Conservation (phyloP, 2,888 invertebrate genomes). For the Geophilus truncorum region DNA sequence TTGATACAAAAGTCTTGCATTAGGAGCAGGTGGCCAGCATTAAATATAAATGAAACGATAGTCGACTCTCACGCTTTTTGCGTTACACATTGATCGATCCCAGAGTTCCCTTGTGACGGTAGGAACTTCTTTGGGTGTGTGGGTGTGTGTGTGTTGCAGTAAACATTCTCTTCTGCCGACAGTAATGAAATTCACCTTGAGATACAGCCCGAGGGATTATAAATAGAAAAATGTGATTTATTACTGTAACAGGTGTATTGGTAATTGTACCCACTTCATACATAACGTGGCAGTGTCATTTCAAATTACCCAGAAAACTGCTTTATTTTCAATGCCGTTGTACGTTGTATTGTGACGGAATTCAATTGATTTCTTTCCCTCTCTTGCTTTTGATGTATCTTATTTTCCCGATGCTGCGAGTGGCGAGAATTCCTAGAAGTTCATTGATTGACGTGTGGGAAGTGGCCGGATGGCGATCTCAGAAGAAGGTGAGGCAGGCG, state of each 20-base stretch:
- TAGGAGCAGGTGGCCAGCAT: conserved; percentile 16
- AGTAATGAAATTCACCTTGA: neutral
- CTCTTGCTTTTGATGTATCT: neutral
- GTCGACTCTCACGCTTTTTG: conserved; percentile 21
- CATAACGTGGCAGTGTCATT: neutral
- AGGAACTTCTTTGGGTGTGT: conserved; percentile 17
- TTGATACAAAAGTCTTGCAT: neutral
- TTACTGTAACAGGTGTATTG: neutral
- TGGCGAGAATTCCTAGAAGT: neutral
- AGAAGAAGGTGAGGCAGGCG: neutral
- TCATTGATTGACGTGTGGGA: conserved; percentile 17
- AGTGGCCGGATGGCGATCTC: neutral
- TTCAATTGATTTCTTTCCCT: neutral
- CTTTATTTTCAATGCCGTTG: no score
- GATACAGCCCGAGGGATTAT: neutral
- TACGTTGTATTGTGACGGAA: neutral
- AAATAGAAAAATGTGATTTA: conserved; percentile 8
- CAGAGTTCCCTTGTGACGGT: neutral
- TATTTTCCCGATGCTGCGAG: neutral
- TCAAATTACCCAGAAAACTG: neutral
- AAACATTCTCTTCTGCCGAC: neutral
- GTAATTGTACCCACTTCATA: neutral
- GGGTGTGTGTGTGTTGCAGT: neutral
- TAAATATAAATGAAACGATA: conserved; percentile 22
- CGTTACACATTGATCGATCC: conserved; percentile 7